Evolutionary conservation across 1,140 invertebrate species (phyloP), one percentile per base, ranked within the genome.

Genomic region (Diorhabda sublineata): DNA sequence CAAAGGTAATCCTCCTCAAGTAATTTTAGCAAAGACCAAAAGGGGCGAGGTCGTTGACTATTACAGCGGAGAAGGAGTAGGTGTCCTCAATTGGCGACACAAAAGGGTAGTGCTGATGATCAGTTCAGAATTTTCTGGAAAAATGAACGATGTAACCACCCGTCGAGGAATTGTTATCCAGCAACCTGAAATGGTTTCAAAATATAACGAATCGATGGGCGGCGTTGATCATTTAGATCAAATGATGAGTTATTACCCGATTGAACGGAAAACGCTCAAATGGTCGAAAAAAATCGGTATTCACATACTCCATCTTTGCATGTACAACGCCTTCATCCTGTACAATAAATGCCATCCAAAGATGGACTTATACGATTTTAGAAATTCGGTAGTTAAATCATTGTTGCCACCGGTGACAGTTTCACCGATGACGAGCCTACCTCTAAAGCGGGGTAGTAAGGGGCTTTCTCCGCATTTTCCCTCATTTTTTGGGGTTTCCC

Each of bases 171-270:
- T 26, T 26, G 26, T 26, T 26, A 26, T 26, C 26, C 26, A 2
- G 26, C 26, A 71, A 45, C 69, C 69, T 41, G 26, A 26, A 64
- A 5, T 61, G 9, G 60, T 71, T 74, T 41, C 80, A 75, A 62
- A 72, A 7, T 72, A 72, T 47, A 72, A 69, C 47, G 44, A 43
- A 8, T 66, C 8, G 56, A 72, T 69, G 67, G 42, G 63, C 5
- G 71, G 71, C 42, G 56, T 72, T 5, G 64, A 72, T 61, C 44
- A 43, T 26, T 42, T 66, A 64, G 71, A 72, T 61, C 64, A 72
- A 59, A 69, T 72, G 64, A 7, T 72, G 52, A 11, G 42, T 4
- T 72, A 72, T 47, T 67, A 72, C 43, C 67, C 67, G 5, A 62
- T 63, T 58, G 47, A 66, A 42, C 43, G 68, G 42, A 72, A 63